Base-by-base conservation (phyloP, 2,797 vertebrate genomes). In the Oryzias sinensis region DNA sequence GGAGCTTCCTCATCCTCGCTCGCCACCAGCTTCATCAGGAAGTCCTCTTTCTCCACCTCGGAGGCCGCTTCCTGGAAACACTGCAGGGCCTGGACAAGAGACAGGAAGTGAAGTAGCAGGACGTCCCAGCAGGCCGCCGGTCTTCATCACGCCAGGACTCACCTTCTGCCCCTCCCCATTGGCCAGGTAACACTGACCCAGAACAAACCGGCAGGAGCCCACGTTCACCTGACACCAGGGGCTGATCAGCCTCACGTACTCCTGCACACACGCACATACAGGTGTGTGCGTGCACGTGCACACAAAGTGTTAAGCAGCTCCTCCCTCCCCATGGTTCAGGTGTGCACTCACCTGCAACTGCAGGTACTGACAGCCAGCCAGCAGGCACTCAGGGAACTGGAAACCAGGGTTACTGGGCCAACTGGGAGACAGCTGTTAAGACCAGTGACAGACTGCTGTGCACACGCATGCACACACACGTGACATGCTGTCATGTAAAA, bases 81-180 rank as follows among this genome's bases (percentile, higher is more conserved):
- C 70, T 95, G 93, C 78, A 98, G 83, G 48, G 97, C 96, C 97
- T 99, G 60, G 15, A 37, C 2, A 5, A 50, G 1, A 14, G 17
- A 41, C 18, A 48, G 59, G 59, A 68, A 44, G 43, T 56, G 48
- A 61, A 41, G 42, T 33, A 44, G 54, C 0, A 24, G 49, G 4
- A 6, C 11, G 44, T 5, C 17, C 15, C 53, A 17, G 18, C 16
- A 46, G 16, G 13, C 11, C 18, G 1, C 11, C 9, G 20, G 44
- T 11, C 18, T 46, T 22, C 44, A 11, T 20, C 44, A 22, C 9
- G 1, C 17, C 4, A 14, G 5, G 27, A 11, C 18, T 43, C 24
- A 98, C 97, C 94, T 99, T 98, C 58, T 97, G 94, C 0, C 94
- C 95, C 72, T 98, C 96, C 11, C 96, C 95, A 5, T 92, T 93